phyloP scores from a whole-genome alignment of 2,113 vertebrate genomes.

The Anguilla rostrata region DNA sequence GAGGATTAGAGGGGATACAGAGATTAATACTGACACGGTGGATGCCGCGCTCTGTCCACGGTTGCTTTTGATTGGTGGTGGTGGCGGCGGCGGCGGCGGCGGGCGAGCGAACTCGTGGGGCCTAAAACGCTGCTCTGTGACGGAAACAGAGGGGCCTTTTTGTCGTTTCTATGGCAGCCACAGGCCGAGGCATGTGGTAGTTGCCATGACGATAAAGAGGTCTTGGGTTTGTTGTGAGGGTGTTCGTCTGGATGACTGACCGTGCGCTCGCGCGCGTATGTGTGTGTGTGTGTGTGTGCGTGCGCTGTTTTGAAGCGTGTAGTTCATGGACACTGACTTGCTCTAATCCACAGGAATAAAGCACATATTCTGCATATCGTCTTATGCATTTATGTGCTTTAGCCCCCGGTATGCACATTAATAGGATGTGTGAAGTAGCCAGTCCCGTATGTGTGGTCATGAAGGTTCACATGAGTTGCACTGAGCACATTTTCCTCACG shows the following conservation, averaged over 20 bases:
- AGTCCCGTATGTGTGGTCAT: background rate
- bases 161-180: slow-evolving; percentile 66
- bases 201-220: slow-evolving; percentile 56
- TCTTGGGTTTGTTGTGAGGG: slow-evolving; percentile 23
- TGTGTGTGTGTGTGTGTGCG: slow-evolving; percentile 16
- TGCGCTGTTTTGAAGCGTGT: slow-evolving; percentile 18
- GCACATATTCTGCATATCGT: background rate
- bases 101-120: background rate
- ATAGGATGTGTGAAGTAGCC: background rate
- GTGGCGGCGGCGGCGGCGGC: background rate
- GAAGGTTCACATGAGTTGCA: background rate
- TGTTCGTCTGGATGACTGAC: background rate
- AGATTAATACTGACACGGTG: slow-evolving; percentile 56
- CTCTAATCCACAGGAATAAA: background rate
- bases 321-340: background rate
- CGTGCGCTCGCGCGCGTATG: slow-evolving; percentile 15
- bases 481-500: background rate
- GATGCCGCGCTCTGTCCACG: slow-evolving; percentile 41
- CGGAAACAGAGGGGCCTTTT: slow-evolving; percentile 39
- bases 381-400: background rate
- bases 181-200: slow-evolving; percentile 51
- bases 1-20: slow-evolving; percentile 45
- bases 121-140: background rate
- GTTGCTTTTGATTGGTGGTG: background rate
- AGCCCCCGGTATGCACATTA: background rate